Percentiles rank a stretch among this genome's conserved stretches.
These are phyloP conservation scores for Scopus umbretta DNA, from an alignment of 2,113 vertebrate species.

Conservation along the genomic window DNA sequence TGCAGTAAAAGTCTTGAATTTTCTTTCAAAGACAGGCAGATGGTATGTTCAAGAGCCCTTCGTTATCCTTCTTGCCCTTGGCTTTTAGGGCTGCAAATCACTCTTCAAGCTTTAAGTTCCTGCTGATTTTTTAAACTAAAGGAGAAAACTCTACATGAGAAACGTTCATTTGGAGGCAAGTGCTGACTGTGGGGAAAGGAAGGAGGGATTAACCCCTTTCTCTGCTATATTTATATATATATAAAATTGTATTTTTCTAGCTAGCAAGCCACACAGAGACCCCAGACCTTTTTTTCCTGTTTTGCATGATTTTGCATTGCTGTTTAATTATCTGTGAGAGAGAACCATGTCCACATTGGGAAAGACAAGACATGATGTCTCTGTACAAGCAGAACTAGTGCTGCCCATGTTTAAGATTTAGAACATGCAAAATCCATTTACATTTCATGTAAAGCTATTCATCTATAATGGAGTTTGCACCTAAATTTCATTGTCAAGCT, in stretches of 20 bases:
- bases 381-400: background rate
- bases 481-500: background rate
- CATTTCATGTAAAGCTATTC: background rate
- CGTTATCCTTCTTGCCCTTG: background rate
- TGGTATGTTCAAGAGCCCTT: background rate
- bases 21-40: conserved; percentile 54
- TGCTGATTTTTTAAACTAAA: background rate
- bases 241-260: background rate
- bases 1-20: conserved; percentile 29
- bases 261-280: background rate
- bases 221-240: background rate
- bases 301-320: background rate
- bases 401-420: background rate
- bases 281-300: background rate
- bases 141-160: background rate
- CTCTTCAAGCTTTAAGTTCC: background rate
- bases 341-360: background rate
- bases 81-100: background rate
- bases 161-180: background rate
- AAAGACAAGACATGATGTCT: background rate
- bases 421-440: background rate
- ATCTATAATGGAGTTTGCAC: background rate
- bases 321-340: background rate
- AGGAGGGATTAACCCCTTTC: background rate
- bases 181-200: background rate